Conservation (phyloP, 2,113 vertebrate genomes). For the Oryzias celebensis region DNA sequence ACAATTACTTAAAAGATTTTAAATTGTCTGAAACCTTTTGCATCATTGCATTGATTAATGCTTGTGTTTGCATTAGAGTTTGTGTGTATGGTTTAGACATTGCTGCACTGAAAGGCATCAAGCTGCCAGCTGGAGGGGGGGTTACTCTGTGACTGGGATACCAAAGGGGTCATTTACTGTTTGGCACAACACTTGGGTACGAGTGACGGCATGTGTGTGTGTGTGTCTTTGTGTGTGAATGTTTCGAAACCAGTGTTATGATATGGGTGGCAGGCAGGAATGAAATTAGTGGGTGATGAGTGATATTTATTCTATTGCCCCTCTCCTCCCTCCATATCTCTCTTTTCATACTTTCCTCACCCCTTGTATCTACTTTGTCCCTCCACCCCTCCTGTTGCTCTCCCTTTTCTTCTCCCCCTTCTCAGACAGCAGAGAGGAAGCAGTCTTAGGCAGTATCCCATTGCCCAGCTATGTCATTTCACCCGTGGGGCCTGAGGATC, state of each 20-base stretch:
- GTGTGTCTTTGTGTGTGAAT: slow-evolving; percentile 7
- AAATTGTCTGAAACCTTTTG: no score
- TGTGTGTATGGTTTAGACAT: slow-evolving; percentile 11
- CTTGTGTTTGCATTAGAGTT: neutral
- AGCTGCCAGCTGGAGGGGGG: slow-evolving; percentile 31
- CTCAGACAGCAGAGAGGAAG: slow-evolving; percentile 94
- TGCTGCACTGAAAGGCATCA: slow-evolving; percentile 4
- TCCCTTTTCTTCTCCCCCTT: neutral
- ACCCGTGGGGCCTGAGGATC: slow-evolving; percentile 86
- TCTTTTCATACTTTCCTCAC: slow-evolving; percentile 31
- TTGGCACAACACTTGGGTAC: slow-evolving; percentile 26
- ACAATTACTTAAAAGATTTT: slow-evolving; percentile 19
- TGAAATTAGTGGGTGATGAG: slow-evolving; percentile 53
- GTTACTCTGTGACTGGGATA: slow-evolving; percentile 29
- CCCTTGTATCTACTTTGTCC: slow-evolving; percentile 10
- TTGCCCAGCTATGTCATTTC: slow-evolving; percentile 91
- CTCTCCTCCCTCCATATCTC: slow-evolving; percentile 29
- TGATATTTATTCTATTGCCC: slow-evolving; percentile 45
- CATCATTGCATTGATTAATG: neutral
- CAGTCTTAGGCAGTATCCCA: slow-evolving; percentile 91
- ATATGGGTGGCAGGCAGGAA: slow-evolving; percentile 33
- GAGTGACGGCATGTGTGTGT: slow-evolving; percentile 19
- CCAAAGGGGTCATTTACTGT: slow-evolving; percentile 33
- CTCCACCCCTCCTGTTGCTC: neutral
- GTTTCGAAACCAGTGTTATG: slow-evolving; percentile 27